Conservation (phyloP, 2,888 invertebrate genomes). For the Pammene aurita region DNA sequence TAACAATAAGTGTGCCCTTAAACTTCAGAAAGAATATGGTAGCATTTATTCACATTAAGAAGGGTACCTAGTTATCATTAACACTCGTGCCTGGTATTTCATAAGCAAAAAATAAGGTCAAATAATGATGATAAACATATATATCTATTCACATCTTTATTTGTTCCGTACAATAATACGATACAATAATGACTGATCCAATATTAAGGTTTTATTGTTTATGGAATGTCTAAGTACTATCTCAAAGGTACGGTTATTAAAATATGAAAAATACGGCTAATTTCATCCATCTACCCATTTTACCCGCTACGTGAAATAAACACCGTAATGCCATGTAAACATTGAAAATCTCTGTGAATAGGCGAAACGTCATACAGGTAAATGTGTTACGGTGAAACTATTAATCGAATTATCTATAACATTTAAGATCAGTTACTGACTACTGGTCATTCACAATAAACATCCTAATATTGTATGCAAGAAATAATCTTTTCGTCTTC, state of each 20-base stretch:
- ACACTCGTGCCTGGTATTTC: too few relatives aligned
- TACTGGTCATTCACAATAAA: conserved; percentile 45
- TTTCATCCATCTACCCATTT: conserved; percentile 8
- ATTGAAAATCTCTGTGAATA: background rate
- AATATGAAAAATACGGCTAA: conserved; percentile 43
- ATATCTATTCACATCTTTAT: conserved; percentile 48
- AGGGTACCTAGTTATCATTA: too few relatives aligned
- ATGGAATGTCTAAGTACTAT: conserved; percentile 71
- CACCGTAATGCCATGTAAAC: conserved; percentile 18
- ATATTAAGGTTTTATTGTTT: conserved; percentile 49
- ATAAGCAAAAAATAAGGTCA: too few relatives aligned
- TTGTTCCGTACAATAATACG: conserved; percentile 59
- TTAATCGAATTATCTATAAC: background rate
- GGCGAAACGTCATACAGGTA: background rate
- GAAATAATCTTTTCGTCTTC: conserved; percentile 35
- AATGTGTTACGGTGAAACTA: background rate
- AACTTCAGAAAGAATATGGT: too few relatives aligned
- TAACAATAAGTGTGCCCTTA: too few relatives aligned
- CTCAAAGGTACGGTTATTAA: conserved; percentile 42
- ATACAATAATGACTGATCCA: conserved; percentile 59
- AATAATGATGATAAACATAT: background rate
- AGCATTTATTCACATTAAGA: too few relatives aligned
- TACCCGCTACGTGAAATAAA: conserved; percentile 37
- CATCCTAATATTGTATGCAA: conserved; percentile 25
- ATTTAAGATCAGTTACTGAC: conserved; percentile 37